Evolutionary conservation across 2,797 vertebrate species (phyloP), one percentile per base, ranked within the genome.

Genomic region (Acanthurus tractus): DNA sequence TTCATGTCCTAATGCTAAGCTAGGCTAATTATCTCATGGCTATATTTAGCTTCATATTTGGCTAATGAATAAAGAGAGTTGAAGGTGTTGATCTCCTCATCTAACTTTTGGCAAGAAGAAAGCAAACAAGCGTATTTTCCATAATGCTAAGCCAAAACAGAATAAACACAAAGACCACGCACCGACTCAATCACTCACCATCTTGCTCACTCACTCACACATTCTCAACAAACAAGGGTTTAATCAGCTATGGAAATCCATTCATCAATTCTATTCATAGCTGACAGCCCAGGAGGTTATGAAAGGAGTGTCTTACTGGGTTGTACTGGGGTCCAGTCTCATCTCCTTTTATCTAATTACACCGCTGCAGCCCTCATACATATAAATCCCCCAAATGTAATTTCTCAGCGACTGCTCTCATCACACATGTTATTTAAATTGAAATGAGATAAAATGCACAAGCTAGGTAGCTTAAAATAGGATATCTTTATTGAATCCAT

Each of bases 401-500:
- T 80, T 82, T 81, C 76, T 69, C 75, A 66, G 63, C 15, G 79
- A 58, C 73, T 55, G 69, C 55, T 74, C 57, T 59, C 9, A 4
- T 69, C 66, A 22, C 29, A 15, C 34, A 18, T 40, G 22, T 62
- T 45, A 48, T 36, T 71, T 58, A 40, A 46, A 68, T 22, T 53
- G 13, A 78, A 83, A 79, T 67, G 4, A 84, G 52, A 85, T 25
- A 46, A 78, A 10, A 40, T 55, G 69, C 66, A 82, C 68, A 79
- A 67, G 15, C 34, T 29, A 5, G 63, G 42, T 88, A 84, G 66
- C 74, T 81, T 78, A 88, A 93, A 93, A 92, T 88, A 90, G 63
- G 38, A 74, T 88, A 40, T 88, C 59, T 94, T 93, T 92, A 92
- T 90, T 93, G 75, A 90, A 91, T 85, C 64, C 83, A 76, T 64